Base-by-base conservation (phyloP, 2,888 invertebrate genomes). In the Cancer borealis region DNA sequence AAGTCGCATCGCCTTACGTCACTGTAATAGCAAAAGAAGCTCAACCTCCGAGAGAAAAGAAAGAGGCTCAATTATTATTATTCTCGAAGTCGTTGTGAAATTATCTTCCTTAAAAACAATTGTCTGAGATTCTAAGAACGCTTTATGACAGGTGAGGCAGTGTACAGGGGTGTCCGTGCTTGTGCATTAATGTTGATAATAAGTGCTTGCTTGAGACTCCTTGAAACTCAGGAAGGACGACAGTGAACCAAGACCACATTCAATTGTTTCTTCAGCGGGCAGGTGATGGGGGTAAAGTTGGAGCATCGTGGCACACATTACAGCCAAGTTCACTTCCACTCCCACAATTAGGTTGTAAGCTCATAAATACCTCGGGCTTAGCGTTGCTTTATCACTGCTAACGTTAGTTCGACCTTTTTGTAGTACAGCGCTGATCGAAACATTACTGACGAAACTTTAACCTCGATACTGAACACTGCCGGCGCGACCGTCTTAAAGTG, bases 331-430 rank as follows among this genome's bases (percentile, higher is more conserved):
- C 73, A n/a, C 73, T n/a, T 6, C 26, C n/a, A 21, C 73, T 73
- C n/a, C 73, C 73, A n/a, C 73, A 21, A 73, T 26, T 8, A 73
- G 73, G 73, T 0, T n/a, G n/a, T 73, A 73, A n/a, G 8, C 73
- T 73, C 73, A 26, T 73, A 73, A 73, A 73, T 73, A 73, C 73
- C 73, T 21, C 54, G 73, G 54, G n/a, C n/a, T 73, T 73, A 73
- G 17, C 73, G 73, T n/a, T 73, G 54, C 14, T 14, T 17, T 17
- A 17, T 6, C 73, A 6, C 73, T 26, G 73, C 6, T 26, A 26
- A 73, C 73, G 73, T n/a, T 73, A 73, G 6, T 73, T 73, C n/a
- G 73, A n/a, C n/a, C 21, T 2, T 21, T 4, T 73, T n/a, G n/a
- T 73, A 26, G 21, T 26, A 21, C 21, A n/a, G 21, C 3, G 73